Evolutionary conservation across 1,140 invertebrate species (phyloP), one percentile per base, ranked within the genome.

Genomic region (Apis dorsata): DNA sequence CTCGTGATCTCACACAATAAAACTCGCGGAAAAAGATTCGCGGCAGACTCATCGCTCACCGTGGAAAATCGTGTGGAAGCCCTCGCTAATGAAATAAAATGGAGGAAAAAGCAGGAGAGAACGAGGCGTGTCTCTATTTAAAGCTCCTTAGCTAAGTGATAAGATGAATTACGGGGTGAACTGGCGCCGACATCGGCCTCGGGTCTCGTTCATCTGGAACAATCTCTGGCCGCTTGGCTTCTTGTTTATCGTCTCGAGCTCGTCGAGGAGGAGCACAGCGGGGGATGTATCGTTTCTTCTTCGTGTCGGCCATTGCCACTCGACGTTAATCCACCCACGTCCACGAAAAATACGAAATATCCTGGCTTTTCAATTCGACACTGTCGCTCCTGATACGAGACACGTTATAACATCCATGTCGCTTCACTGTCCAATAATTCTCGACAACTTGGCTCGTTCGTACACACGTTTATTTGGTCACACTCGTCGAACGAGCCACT

Each of bases 101-200:
- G 21, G 8, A 60, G 24, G 12, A 44, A 55, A 34, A 63, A 82
- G 74, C 59, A 55, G 55, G 68, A 44, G 34, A 7, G 34, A 86
- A 79, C 55, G 55, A 84, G 62, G 75, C 11, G 62, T 73, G 13
- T 74, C 68, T 66, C 11, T 57, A 75, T 78, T 84, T 62, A 72
- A 82, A 80, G 9, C 75, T 70, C 49, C 51, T 53, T 28, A 34
- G 53, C 69, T 28, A 83, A 62, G 44, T 65, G 79, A 19, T 28
- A 85, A 88, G 84, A 88, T 85, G 74, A 88, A 88, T 88, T 83
- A 83, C 81, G 71, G 49, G 44, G 63, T 44, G 62, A 66, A 78
- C 86, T 71, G 74, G 68, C 82, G 77, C 24, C 68, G 81, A 83
- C 62, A 17, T 10, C 60, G n/a, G 59, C 34, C 77, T 62, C 72